Percentiles rank a stretch among this genome's conserved stretches.
Conservation (phyloP, 2,797 vertebrate species). For the Tangara arthus region DNA sequence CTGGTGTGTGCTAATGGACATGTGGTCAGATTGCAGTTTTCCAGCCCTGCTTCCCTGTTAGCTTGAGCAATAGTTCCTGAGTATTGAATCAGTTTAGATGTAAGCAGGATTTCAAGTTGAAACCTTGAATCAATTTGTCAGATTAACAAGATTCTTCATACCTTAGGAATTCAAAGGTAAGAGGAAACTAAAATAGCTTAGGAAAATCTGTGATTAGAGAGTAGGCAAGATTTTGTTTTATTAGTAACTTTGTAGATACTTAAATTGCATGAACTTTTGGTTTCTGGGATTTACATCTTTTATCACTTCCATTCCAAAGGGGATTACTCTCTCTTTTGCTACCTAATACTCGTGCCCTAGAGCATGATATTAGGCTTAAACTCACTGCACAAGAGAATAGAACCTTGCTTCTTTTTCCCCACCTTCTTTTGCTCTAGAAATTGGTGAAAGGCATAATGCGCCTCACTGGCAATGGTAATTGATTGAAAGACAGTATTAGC, state of each 20-base stretch:
- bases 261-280: neutral
- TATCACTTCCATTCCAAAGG: neutral
- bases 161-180: neutral
- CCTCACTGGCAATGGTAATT: neutral
- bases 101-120: neutral
- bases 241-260: neutral
- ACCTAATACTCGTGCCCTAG: neutral
- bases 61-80: neutral
- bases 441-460: neutral
- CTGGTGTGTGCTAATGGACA: fast-evolving
- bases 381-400: neutral
- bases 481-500: neutral
- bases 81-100: neutral
- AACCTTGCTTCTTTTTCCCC: neutral
- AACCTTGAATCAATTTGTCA: neutral
- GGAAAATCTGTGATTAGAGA: neutral
- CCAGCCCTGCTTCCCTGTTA: neutral
- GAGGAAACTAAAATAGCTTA: neutral
- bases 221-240: neutral
- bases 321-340: neutral
- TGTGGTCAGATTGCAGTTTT: neutral
- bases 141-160: neutral
- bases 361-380: neutral
- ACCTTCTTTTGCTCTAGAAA: neutral
- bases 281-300: neutral